Percentiles rank a stretch among this genome's conserved stretches.
Conservation (phyloP, 2,113 vertebrate species). For the Lepidothrix coronata region DNA sequence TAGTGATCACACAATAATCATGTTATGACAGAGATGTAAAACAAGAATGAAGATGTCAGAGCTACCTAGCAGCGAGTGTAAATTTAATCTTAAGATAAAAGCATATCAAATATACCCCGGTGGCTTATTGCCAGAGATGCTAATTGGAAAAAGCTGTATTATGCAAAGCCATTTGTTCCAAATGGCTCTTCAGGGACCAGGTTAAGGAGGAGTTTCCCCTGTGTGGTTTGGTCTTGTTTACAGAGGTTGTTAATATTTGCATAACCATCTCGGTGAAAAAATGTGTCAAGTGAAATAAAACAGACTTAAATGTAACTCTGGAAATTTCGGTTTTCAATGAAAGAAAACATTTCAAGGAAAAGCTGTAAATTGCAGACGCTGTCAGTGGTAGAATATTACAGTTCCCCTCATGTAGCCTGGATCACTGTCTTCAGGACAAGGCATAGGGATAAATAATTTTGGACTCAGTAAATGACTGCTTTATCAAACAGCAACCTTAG, state of each 20-base stretch:
- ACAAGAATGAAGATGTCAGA: constrained; percentile 46
- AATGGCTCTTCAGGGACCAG: constrained; percentile 37
- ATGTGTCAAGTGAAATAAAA: background rate
- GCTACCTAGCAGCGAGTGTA: constrained; percentile 35
- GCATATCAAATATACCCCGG: constrained; percentile 36
- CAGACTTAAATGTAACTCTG: background rate
- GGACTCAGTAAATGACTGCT: background rate
- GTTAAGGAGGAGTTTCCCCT: constrained; percentile 26
- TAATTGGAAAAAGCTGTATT: constrained; percentile 52
- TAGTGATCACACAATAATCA: background rate
- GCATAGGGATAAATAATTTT: background rate
- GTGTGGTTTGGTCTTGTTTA: constrained; percentile 57
- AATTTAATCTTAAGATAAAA: constrained; percentile 61
- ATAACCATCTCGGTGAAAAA: background rate
- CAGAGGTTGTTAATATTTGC: constrained; percentile 50
- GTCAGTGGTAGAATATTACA: background rate
- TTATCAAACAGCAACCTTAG: background rate
- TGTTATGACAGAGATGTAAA: constrained; percentile 15
- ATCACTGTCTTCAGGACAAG: background rate
- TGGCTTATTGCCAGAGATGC: constrained; percentile 51
- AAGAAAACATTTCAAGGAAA: background rate
- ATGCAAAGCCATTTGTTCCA: constrained; percentile 26
- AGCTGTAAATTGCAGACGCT: background rate
- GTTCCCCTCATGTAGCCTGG: background rate
- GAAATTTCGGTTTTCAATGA: background rate